Evolutionary conservation across 1,140 invertebrate species (phyloP).

Genomic region (Bombus fervidus): DNA sequence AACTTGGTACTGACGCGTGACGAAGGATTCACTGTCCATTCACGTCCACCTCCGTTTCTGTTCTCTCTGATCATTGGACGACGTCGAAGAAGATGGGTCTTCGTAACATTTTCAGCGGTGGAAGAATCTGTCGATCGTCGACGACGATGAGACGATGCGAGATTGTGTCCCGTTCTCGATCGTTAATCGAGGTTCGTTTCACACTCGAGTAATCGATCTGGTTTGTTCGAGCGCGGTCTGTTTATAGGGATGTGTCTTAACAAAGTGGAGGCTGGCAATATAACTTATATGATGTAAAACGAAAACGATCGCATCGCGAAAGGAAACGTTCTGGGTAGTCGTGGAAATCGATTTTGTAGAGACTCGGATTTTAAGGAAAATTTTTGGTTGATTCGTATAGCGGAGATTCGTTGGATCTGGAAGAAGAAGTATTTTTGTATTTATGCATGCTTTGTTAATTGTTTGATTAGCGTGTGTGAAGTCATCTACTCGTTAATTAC

Average conservation of each 20-base stretch:
- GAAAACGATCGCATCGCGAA: background rate
- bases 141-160: slow-evolving; percentile 7
- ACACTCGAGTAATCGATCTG: slow-evolving; percentile 47
- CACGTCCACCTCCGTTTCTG: slow-evolving; percentile 46
- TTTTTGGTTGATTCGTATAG: background rate
- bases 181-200: slow-evolving; percentile 54
- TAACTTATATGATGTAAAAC: background rate
- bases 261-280: no score
- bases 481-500: background rate
- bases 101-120: slow-evolving; percentile 36
- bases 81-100: slow-evolving; percentile 15
- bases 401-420: background rate
- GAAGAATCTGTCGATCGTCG: background rate
- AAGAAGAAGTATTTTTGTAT: background rate
- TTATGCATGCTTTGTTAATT: background rate
- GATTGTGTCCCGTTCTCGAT: slow-evolving; percentile 27
- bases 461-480: background rate
- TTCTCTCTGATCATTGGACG: slow-evolving; percentile 63
- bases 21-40: slow-evolving; percentile 70
- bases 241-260: background rate
- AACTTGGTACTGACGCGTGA: slow-evolving; percentile 78
- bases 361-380: background rate
- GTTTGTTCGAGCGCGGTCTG: background rate
- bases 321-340: background rate
- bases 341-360: background rate